phyloP scores from a whole-genome alignment of 2,888 invertebrate genomes.

The Ormyrus nitidulus region DNA sequence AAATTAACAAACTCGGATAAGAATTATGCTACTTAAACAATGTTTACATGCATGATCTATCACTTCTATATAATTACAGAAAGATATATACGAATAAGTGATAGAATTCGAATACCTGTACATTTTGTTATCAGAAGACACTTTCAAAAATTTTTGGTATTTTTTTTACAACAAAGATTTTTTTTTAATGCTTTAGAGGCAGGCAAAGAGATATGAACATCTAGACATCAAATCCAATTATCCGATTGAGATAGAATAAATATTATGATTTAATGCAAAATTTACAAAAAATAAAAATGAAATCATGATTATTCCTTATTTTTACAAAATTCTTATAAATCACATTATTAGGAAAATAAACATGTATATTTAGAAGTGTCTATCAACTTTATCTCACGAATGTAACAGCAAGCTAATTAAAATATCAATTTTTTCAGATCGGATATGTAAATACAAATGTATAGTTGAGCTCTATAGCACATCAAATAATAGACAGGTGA shows the following conservation, averaged over 20 bases:
- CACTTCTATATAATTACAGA: slow-evolving; percentile 61
- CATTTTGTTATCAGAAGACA: slow-evolving; percentile 27
- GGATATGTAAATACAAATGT: slow-evolving; percentile 62
- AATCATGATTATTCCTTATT: slow-evolving; percentile 25
- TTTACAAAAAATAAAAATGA: slow-evolving; percentile 22
- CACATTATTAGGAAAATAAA: slow-evolving; percentile 38
- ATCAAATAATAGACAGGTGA: slow-evolving; percentile 63
- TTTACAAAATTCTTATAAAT: slow-evolving; percentile 34
- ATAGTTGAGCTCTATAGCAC: slow-evolving; percentile 61
- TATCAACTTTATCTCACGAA: slow-evolving; percentile 50
- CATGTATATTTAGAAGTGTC: slow-evolving; percentile 50
- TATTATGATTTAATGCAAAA: slow-evolving; percentile 20
- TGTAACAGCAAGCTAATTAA: slow-evolving; percentile 57
- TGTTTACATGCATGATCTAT: slow-evolving; percentile 61
- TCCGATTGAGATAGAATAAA: slow-evolving; percentile 7
- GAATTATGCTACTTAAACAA: slow-evolving; percentile 55
- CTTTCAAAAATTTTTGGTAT: slow-evolving; percentile 15
- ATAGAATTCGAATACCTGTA: slow-evolving; percentile 43
- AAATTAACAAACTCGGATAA: slow-evolving; percentile 35
- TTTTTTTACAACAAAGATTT: neutral
- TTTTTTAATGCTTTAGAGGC: too few species aligned
- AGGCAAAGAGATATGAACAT: too few species aligned
- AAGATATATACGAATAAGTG: slow-evolving; percentile 53
- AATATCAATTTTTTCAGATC: slow-evolving; percentile 58
- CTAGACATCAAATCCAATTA: neutral